A percentile compares a stretch with the other conserved stretches of the same genome.
Conservation (phyloP, 1,140 invertebrate genomes). For the Pogonognathellus flavescens region DNA sequence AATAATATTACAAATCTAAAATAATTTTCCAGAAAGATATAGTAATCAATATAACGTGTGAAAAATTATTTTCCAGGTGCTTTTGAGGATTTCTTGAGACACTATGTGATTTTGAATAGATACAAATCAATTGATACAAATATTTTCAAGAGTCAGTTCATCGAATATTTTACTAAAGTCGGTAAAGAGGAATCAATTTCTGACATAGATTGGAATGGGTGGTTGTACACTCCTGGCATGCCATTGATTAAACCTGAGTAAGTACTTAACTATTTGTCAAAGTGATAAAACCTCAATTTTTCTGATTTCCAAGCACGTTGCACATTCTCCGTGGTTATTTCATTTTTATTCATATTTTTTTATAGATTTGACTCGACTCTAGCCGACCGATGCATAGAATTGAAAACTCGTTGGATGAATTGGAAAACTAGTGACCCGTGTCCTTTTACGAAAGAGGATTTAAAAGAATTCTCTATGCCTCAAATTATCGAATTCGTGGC, state of each 20-base stretch:
- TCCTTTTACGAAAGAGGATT: conserved; percentile 73
- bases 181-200: conserved; percentile 67
- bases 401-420: conserved; percentile 75
- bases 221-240: conserved; percentile 88
- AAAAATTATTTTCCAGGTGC: conserved; percentile 70
- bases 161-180: conserved; percentile 79
- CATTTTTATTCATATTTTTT: no score
- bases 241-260: conserved; percentile 87
- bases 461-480: conserved; percentile 73
- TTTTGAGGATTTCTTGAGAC: conserved; percentile 88
- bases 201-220: conserved; percentile 85
- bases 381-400: conserved; percentile 75
- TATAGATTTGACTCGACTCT: conserved; percentile 80
- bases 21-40: no score
- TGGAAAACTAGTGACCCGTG: conserved; percentile 69
- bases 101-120: conserved; percentile 86
- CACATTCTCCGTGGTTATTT: no score
- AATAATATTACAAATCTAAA: neutral
- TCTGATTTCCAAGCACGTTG: no score
- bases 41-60: no score
- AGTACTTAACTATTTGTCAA: conserved; percentile 51
- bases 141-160: conserved; percentile 84
- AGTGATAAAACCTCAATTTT: no score
- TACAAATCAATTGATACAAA: conserved; percentile 86
- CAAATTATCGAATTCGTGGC: conserved; percentile 83